Evolutionary conservation across 2,113 vertebrate genomes (phyloP).

Genomic region (Neogobius melanostomus): DNA sequence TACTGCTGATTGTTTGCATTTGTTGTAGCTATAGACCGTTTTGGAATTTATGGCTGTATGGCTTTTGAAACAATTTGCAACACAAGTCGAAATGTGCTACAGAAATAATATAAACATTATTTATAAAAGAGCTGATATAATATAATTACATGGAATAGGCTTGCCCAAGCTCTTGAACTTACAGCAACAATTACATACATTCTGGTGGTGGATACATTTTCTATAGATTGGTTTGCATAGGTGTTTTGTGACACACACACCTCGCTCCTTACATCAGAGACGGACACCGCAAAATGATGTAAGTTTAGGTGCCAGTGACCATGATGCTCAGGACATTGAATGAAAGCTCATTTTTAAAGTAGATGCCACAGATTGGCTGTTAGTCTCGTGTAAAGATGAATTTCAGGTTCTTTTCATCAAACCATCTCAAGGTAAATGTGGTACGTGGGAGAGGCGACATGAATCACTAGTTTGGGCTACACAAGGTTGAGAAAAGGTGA

Average conservation of each 20-base stretch:
- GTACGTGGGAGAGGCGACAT: slow-evolving; percentile 57
- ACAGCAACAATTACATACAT: too few relatives aligned
- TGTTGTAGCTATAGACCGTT: not conserved
- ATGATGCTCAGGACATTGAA: slow-evolving; percentile 1
- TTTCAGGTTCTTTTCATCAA: slow-evolving; percentile 44
- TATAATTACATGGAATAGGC: too few relatives aligned
- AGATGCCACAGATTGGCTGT: slow-evolving; percentile 22
- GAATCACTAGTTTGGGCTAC: slow-evolving; percentile 47
- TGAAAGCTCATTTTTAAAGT: slow-evolving; percentile 9
- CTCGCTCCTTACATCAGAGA: not conserved
- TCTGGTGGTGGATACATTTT: not conserved
- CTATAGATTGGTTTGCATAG: not conserved
- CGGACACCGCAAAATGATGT: not conserved
- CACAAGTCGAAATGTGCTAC: too few relatives aligned
- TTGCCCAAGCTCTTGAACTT: too few relatives aligned
- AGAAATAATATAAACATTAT: not conserved
- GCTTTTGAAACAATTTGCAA: too few relatives aligned
- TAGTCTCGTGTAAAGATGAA: slow-evolving; percentile 17
- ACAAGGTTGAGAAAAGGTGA: slow-evolving; percentile 42
- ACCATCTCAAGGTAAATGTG: slow-evolving; percentile 26
- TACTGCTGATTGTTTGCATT: not conserved
- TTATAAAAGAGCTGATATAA: too few relatives aligned
- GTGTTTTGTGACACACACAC: not conserved
- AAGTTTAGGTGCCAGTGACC: not conserved
- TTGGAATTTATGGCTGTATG: too few relatives aligned